Base-by-base conservation (phyloP, 1,140 invertebrate species). In the Drosophila azteca region DNA sequence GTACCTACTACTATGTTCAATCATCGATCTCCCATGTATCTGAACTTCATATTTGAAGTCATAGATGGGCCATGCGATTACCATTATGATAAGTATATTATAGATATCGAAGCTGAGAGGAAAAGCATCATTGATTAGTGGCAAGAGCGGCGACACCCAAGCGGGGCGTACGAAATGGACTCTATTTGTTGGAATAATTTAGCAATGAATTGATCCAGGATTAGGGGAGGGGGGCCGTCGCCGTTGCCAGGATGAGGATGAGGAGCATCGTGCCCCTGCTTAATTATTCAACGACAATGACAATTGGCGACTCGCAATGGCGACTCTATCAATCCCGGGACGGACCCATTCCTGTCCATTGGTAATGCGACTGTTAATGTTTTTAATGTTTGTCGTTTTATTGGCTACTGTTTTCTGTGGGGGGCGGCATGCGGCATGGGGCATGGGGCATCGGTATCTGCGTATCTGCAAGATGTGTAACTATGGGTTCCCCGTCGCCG, bases 361-460 rank as follows among this genome's bases (percentile, higher is more conserved):
- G 70, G 68, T 87, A 81, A 81, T 84, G 81, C 78, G 63, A 70
- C 84, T 75, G 69, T 87, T 87, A 82, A 87, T 87, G 74, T 81
- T 79, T 87, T 82, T 82, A 87, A 82, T 85, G 82, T 61, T 69
- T 64, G 63, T 64, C 62, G 46, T 88, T 87, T 82, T 81, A 87
- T 87, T 75, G 73, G 81, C 81, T 66, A 77, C 81, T 77, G 59
- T 46, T 51, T 49, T 59, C 17, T 20, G 0, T 8, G 29, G 29
- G 8, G 50, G n/a, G n/a, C n/a, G n/a, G n/a, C n/a, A n/a, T n/a
- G n/a, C n/a, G n/a, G 62, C 57, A 35, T 72, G 62, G 71, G 48
- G 49, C 61, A 41, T 52, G 29, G 8, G 29, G 29, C 17, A 31
- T 9, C 7, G n/a, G 35, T 45, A 39, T 49, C 26, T 63, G 68